phyloP scores from a whole-genome alignment of 2,888 invertebrate genomes.

The Caradrina kadenii region DNA sequence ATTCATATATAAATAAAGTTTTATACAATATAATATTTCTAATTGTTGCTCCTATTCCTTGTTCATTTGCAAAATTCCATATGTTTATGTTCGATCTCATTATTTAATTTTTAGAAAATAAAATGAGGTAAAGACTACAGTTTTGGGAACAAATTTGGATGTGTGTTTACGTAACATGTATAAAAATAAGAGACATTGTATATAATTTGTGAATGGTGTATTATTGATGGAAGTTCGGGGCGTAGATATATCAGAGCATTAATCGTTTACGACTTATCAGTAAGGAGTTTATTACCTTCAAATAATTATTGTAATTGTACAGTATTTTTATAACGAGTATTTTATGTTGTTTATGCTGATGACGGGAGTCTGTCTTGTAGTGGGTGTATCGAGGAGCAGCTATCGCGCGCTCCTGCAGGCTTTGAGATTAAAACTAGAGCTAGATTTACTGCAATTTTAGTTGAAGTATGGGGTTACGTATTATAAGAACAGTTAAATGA shows the following conservation, averaged over 20 bases:
- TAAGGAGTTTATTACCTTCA: constrained; percentile 87
- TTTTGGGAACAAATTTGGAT: constrained; percentile 90
- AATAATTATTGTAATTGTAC: constrained; percentile 89
- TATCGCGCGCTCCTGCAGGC: constrained; percentile 66
- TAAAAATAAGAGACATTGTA: constrained; percentile 86
- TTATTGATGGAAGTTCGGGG: constrained; percentile 79
- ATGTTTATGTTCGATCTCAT: constrained; percentile 90
- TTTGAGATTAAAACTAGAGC: constrained; percentile 86
- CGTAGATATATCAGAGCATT: constrained; percentile 82
- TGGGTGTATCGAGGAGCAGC: constrained; percentile 54
- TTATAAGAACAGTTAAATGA: constrained; percentile 85
- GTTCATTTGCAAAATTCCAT: constrained; percentile 84
- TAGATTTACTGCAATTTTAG: constrained; percentile 86
- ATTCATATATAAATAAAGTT: constrained; percentile 68
- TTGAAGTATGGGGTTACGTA: constrained; percentile 86
- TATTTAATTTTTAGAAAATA: constrained; percentile 90
- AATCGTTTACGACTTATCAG: constrained; percentile 82
- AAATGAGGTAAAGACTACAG: constrained; percentile 90
- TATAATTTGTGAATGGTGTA: constrained; percentile 89
- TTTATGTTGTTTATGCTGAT: constrained; percentile 80
- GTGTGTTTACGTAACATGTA: constrained; percentile 89
- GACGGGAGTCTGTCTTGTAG: constrained; percentile 69
- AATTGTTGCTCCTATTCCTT: constrained; percentile 70
- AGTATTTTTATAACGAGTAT: constrained; percentile 90
- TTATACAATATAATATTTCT: constrained; percentile 67